These are phyloP conservation scores for Platycnemis pennipes DNA, from an alignment of 2,888 invertebrate genomes.

Conservation along the genomic window DNA sequence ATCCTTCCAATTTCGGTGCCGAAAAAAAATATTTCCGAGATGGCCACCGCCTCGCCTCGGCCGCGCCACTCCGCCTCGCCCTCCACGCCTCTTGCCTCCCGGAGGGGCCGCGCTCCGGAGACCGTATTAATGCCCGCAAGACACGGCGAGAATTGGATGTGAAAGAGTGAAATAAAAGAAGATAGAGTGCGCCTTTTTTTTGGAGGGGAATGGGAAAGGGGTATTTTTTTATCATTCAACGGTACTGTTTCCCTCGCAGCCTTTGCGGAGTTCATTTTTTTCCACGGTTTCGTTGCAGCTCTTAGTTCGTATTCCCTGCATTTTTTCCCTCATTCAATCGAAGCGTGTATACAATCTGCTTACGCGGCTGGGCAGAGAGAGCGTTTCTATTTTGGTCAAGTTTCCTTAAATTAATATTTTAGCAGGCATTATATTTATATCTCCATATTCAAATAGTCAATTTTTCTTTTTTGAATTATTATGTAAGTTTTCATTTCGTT, in stretches of 20 bases:
- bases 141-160: slow-evolving; percentile 47
- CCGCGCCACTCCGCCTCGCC: slow-evolving; percentile 26
- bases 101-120: slow-evolving; percentile 26
- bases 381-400: too few species aligned
- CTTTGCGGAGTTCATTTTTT: neutral
- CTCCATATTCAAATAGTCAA: too few species aligned
- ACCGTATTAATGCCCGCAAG: slow-evolving; percentile 26
- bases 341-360: neutral
- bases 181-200: slow-evolving; percentile 62
- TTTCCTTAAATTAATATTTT: too few species aligned
- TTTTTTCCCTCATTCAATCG: neutral
- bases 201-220: slow-evolving; percentile 5
- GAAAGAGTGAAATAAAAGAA: slow-evolving; percentile 71
- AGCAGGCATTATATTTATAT: too few species aligned
- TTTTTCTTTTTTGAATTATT: too few species aligned
- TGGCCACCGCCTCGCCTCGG: slow-evolving; percentile 4
- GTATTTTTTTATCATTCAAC: neutral
- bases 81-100: slow-evolving; percentile 34
- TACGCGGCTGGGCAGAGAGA: too few species aligned
- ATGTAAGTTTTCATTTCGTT: too few species aligned
- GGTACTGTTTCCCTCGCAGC: neutral
- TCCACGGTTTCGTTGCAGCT: neutral
- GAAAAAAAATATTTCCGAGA: slow-evolving; percentile 20
- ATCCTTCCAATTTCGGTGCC: slow-evolving; percentile 39
- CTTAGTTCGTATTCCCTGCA: neutral